These are phyloP conservation scores for Bolborhynchus lineola DNA, from an alignment of 2,113 vertebrate genomes.

Conservation along the genomic window DNA sequence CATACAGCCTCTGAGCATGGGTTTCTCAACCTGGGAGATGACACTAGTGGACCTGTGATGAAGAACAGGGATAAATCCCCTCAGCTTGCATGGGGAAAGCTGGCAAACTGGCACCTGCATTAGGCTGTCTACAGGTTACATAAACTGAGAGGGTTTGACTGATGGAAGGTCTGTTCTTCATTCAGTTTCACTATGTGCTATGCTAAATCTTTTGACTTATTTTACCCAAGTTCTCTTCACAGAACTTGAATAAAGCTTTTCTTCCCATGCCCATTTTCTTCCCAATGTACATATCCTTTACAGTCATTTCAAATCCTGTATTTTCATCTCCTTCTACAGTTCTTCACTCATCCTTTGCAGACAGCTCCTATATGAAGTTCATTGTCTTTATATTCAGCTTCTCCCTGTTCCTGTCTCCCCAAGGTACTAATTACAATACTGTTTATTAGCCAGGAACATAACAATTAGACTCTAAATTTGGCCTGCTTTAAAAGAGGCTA, in stretches of 20 bases:
- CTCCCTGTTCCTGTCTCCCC: neutral
- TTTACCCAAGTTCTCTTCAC: neutral
- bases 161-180: neutral
- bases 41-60: neutral
- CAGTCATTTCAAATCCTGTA: neutral
- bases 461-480: neutral
- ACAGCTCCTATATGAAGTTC: neutral
- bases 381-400: neutral
- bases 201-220: neutral
- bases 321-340: neutral
- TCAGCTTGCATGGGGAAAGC: neutral
- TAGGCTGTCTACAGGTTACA: neutral
- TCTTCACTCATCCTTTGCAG: neutral
- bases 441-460: constrained; percentile 9
- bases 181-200: neutral
- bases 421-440: constrained; percentile 20
- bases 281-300: fast-evolving
- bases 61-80: neutral
- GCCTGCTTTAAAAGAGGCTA: neutral
- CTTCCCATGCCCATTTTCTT: neutral
- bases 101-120: neutral
- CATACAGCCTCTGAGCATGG: neutral
- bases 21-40: neutral
- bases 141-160: neutral
- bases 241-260: too few relatives aligned